These are phyloP conservation scores for Athrips mouffetella DNA, from an alignment of 2,888 invertebrate species.

Conservation along the genomic window DNA sequence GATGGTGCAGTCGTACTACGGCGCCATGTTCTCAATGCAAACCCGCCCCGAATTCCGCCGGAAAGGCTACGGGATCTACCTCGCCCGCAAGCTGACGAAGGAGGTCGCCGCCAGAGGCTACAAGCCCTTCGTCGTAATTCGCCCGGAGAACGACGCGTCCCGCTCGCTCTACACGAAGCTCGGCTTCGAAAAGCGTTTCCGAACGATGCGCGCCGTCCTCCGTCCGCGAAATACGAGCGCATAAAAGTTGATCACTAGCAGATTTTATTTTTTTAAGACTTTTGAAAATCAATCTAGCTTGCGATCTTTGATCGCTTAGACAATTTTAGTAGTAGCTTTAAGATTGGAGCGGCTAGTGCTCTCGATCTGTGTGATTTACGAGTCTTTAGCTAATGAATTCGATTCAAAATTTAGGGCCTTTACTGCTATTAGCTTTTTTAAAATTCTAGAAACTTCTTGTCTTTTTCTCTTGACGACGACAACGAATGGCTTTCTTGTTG, in stretches of 20 bases:
- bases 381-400: conserved; percentile 23
- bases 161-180: conserved; percentile 89
- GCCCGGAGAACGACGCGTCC: conserved; percentile 91
- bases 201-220: conserved; percentile 88
- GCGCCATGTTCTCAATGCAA: conserved; percentile 95
- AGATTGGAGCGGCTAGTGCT: conserved; percentile 68
- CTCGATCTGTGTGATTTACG: conserved; percentile 51
- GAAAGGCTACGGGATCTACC: conserved; percentile 86
- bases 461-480: conserved; percentile 42
- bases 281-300: conserved; percentile 75
- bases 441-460: conserved; percentile 36
- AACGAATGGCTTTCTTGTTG: conserved; percentile 38
- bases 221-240: conserved; percentile 75
- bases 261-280: conserved; percentile 79
- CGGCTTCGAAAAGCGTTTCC: conserved; percentile 88
- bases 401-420: conserved; percentile 33
- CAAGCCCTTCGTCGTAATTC: conserved; percentile 90
- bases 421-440: conserved; percentile 47
- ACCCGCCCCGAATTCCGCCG: conserved; percentile 86
- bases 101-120: conserved; percentile 86
- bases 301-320: conserved; percentile 75
- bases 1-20: conserved; percentile 95
- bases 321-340: conserved; percentile 74
- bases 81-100: conserved; percentile 82
- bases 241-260: conserved; percentile 66